A percentile compares a stretch with the other conserved stretches of the same genome.
Conservation (phyloP, 2,888 invertebrate species). For the Oxyteleia sp. region DNA sequence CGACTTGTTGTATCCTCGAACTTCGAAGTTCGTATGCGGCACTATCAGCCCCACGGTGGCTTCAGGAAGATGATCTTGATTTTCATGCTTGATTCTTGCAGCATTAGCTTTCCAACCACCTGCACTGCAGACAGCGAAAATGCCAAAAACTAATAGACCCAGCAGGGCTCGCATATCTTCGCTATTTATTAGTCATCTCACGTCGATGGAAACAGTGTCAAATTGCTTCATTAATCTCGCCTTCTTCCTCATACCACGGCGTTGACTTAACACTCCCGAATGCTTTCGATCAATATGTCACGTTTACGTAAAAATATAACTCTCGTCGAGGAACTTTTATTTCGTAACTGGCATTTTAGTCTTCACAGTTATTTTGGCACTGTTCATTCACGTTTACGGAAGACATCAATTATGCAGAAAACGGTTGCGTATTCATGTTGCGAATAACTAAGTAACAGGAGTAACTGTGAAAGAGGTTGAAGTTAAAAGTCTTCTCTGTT, state of each 20-base stretch:
- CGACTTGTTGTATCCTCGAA: slow-evolving; percentile 91
- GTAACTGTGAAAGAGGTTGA: not conserved
- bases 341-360: slow-evolving; percentile 19
- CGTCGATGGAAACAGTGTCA: slow-evolving; percentile 32
- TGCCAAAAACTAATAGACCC: slow-evolving; percentile 77
- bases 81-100: slow-evolving; percentile 46
- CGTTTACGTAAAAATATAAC: slow-evolving; percentile 37
- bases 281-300: slow-evolving; percentile 22
- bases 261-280: slow-evolving; percentile 15
- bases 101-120: slow-evolving; percentile 77
- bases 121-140: slow-evolving; percentile 76
- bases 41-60: slow-evolving; percentile 90
- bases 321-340: slow-evolving; percentile 38
- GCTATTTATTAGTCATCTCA: slow-evolving; percentile 45
- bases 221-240: slow-evolving; percentile 35
- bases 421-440: slow-evolving; percentile 9
- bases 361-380: slow-evolving; percentile 25
- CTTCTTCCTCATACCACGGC: not conserved
- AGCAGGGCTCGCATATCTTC: slow-evolving; percentile 76
- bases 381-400: slow-evolving; percentile 33
- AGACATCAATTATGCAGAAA: slow-evolving; percentile 23
- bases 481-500: not conserved
- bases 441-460: not conserved
- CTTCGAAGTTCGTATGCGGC: slow-evolving; percentile 90
- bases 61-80: slow-evolving; percentile 76